Base-by-base conservation (phyloP, 2,113 vertebrate genomes). In the Seriola rivoliana region DNA sequence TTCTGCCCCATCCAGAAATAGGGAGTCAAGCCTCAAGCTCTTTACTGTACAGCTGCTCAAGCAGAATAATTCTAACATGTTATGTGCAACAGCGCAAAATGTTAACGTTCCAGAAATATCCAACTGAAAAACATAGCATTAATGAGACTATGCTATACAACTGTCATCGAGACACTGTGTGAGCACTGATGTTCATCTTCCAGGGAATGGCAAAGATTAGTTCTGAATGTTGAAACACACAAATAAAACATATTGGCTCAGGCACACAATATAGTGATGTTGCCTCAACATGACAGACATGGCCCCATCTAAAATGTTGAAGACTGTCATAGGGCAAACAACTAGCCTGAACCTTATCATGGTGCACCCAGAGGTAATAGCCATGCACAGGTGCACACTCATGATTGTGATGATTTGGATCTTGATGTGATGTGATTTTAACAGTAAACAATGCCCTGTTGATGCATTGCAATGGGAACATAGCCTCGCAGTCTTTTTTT, bases 11-110 rank as follows among this genome's bases (percentile, higher is more conserved):
- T 94, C 90, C 88, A 93, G 87, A 94, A 94, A 94, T 92, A 91
- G 89, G 90, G 88, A 95, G 88, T 89, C 92, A 82, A 69, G 88
- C 94, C 93, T 88, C 78, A 36, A 93, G 92, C 91, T 80, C 87
- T 93, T 88, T 89, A 92, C 86, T 92, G 89, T 91, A 93, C 76
- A 86, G 82, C 90, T 91, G 91, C 92, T 94, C 93, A 89, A 95
- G 94, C 93, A 91, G 90, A 93, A 94, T 93, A 93, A 92, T 89
- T 88, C 81, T 92, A 91, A 92, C 93, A 92, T 94, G 91, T 91
- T 92, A 92, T 93, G 92, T 91, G 86, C 89, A 91, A 93, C 86
- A 91, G 89, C 12, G 81, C 89, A 93, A 93, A 93, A 93, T 93
- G 88, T 84, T 90, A 93, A 88, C 81, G 58, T 90, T 93, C 88